Base-by-base conservation (phyloP, 2,888 invertebrate species). In the Dione juno region DNA sequence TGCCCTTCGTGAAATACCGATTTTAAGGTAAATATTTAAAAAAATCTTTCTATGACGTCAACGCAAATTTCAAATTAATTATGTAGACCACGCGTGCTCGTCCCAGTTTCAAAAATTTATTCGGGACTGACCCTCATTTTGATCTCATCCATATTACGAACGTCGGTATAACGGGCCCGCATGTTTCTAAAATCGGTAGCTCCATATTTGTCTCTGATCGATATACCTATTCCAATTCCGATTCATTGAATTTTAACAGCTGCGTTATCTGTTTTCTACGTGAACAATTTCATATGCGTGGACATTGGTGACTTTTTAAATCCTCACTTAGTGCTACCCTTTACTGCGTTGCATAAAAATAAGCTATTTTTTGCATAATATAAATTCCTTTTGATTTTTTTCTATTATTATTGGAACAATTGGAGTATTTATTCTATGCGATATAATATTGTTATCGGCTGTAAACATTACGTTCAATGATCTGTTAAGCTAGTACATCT, bases 141-240 rank as follows among this genome's bases (percentile, higher is more conserved):
- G 43, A 16, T 37, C 16, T 52, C 19, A 66, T 70, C 50, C 58
- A 70, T 50, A 67, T 71, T 68, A 58, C 48, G 66, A 45, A 57
- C 61, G 69, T 71, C 70, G 70, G 57, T 66, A 57, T 76, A 75
- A 75, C 72, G 73, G 75, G 45, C 59, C 64, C 66, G 63, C 58
- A 43, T 69, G 59, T 66, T 71, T 71, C 75, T 73, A 70, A 61
- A 77, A 74, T 76, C 74, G 41, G 61, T 43, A 70, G 77, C 64
- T 71, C 75, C 67, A 76, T 57, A 50, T 59, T 3, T 14, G 37
- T 19, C 10, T 14, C 14, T 28, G 19, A 41, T 45, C 0, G 53
- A 54, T 54, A 48, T 64, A 28, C 2, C 28, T 2, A 28, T 28
- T 28, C 28, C n/a, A n/a, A 45, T 54, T 54, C 37, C 3, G 28